These are phyloP conservation scores for Orchestes rusci DNA, from an alignment of 2,888 invertebrate genomes.

Conservation along the genomic window DNA sequence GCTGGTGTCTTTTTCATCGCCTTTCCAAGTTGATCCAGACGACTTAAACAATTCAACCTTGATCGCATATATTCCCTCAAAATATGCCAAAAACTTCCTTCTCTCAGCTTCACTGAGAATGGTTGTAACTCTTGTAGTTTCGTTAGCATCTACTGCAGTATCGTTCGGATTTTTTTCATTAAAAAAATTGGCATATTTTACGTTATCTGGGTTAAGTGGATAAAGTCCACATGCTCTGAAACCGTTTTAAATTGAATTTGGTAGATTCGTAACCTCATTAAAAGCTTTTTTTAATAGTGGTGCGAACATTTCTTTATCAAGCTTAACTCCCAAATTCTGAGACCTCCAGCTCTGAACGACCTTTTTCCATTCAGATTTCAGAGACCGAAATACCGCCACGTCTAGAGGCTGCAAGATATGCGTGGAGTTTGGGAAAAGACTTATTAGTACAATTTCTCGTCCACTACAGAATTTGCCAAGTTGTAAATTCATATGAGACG, in stretches of 20 bases:
- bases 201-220: no score
- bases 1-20: no score
- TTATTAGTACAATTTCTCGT: background rate
- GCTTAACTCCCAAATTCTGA: conserved; percentile 1
- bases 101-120: no score
- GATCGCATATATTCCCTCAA: no score
- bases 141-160: no score
- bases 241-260: conserved; percentile 10
- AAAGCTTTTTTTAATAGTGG: conserved; percentile 1
- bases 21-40: no score
- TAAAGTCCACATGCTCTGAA: conserved; percentile 10
- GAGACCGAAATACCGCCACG: conserved; percentile 36
- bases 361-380: conserved; percentile 33
- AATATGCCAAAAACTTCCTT: no score
- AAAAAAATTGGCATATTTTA: no score
- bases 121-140: no score
- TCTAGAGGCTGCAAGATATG: conserved; percentile 40
- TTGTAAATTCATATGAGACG: background rate
- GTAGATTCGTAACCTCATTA: conserved; percentile 1
- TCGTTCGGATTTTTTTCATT: no score
- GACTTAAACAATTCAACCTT: no score
- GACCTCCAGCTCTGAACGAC: conserved; percentile 14
- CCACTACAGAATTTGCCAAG: background rate
- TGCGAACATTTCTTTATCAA: conserved; percentile 9
- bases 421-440: conserved; percentile 35